phyloP scores from a whole-genome alignment of 2,797 vertebrate species.

The Australoheros facetus region DNA sequence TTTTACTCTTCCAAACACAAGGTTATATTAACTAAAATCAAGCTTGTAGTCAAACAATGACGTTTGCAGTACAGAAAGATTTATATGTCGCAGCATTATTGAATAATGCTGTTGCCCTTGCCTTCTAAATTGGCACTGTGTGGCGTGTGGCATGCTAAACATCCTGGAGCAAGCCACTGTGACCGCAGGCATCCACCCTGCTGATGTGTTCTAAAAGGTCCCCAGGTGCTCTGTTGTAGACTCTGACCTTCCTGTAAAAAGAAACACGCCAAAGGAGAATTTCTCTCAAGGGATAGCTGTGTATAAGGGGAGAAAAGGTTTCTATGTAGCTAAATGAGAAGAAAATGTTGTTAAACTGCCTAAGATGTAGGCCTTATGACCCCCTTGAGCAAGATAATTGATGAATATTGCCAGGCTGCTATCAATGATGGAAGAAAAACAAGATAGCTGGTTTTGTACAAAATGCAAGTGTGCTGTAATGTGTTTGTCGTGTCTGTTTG shows the following conservation, averaged over 20 bases:
- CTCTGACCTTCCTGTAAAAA: constrained; percentile 24
- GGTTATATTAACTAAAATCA: neutral
- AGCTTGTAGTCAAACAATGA: neutral
- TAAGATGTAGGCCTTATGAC: neutral
- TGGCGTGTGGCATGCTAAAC: neutral
- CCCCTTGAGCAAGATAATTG: neutral
- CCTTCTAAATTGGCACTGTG: constrained; percentile 2
- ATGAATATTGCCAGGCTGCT: neutral
- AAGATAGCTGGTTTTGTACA: neutral
- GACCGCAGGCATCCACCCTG: constrained; percentile 26
- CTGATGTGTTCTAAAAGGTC: constrained; percentile 26
- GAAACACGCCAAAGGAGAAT: constrained; percentile 15
- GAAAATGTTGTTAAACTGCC: neutral
- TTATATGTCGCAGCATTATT: constrained; percentile 18
- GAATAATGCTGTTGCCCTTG: constrained; percentile 29
- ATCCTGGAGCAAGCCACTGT: neutral
- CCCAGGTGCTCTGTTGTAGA: constrained; percentile 19
- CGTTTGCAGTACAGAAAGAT: neutral
- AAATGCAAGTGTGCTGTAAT: neutral
- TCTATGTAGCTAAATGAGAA: neutral
- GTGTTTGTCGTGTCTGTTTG: neutral
- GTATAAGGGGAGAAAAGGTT: neutral
- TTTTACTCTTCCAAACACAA: neutral
- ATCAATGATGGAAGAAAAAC: neutral
- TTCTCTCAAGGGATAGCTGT: constrained; percentile 17